These are phyloP conservation scores for Helicoverpa assulta DNA, from an alignment of 2,888 invertebrate genomes.

Conservation along the genomic window DNA sequence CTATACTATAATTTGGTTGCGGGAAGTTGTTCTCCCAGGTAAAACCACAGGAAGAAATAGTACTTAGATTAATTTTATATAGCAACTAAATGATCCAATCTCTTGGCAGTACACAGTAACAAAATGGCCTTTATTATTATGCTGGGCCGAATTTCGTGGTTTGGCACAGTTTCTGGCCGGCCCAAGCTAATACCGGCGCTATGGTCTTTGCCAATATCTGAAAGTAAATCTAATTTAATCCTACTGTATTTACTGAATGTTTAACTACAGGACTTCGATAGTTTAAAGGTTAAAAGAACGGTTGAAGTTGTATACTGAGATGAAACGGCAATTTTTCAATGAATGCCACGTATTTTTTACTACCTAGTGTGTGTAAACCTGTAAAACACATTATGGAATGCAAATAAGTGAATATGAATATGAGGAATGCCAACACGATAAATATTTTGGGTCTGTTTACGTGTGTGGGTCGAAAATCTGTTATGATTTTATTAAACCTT, in stretches of 20 bases:
- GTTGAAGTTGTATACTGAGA: no score
- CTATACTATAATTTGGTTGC: no score
- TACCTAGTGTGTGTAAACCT: no score
- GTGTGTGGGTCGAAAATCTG: no score
- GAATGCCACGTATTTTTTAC: no score
- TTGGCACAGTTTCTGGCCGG: constrained; percentile 14
- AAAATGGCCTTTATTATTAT: background rate
- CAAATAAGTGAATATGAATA: no score
- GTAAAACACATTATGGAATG: no score
- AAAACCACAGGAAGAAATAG: background rate
- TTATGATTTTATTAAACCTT: no score
- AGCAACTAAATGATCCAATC: constrained; percentile 2
- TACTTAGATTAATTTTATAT: background rate
- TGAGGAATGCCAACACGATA: no score
- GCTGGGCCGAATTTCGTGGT: constrained; percentile 3
- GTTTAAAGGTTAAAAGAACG: no score
- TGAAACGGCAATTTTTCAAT: no score
- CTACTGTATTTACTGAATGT: background rate
- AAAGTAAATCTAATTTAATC: background rate
- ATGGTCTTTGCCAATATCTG: background rate
- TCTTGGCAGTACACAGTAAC: constrained; percentile 10
- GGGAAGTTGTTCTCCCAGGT: background rate
- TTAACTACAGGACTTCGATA: background rate
- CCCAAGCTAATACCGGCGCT: constrained; percentile 1
- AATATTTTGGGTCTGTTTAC: no score